These are phyloP conservation scores for Rhagoletis zephyria DNA, from an alignment of 1,140 invertebrate species.

Conservation along the genomic window DNA sequence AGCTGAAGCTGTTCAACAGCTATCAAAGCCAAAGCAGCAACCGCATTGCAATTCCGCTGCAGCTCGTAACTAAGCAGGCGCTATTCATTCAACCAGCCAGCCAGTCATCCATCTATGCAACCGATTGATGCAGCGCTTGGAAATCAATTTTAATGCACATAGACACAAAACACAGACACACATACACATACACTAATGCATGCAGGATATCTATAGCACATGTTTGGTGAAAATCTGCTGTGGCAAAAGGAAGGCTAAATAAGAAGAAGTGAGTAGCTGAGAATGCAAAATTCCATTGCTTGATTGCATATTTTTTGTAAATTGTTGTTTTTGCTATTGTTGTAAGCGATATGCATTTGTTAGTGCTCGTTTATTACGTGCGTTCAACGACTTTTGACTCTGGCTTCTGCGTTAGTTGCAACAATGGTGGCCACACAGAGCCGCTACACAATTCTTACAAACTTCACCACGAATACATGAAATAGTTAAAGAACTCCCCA, in stretches of 20 bases:
- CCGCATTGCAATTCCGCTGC: conserved; percentile 41
- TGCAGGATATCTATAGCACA: background rate
- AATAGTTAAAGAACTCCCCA: background rate
- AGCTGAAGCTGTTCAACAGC: background rate
- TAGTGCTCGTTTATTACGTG: background rate
- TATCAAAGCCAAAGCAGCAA: conserved; percentile 23
- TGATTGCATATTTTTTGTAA: conserved; percentile 17
- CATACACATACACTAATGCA: background rate
- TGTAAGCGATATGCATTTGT: conserved; percentile 26
- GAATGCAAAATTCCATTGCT: conserved; percentile 35
- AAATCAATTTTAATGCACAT: conserved; percentile 17
- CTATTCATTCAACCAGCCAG: conserved; percentile 2
- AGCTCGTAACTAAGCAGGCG: background rate
- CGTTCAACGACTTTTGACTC: conserved; percentile 26
- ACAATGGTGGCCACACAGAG: background rate
- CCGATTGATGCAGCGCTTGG: conserved; percentile 29
- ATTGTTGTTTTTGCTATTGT: background rate
- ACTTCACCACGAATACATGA: background rate
- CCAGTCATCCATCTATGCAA: conserved; percentile 41
- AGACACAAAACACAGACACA: background rate
- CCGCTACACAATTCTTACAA: background rate
- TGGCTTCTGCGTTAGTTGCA: background rate
- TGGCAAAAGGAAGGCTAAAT: background rate
- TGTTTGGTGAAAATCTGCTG: conserved; percentile 22
- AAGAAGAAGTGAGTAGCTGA: conserved; percentile 5